Percentiles rank a stretch among this genome's conserved stretches.
Evolutionary conservation across 2,888 invertebrate species (phyloP).

Genomic region (Conops quadrifasciatus): DNA sequence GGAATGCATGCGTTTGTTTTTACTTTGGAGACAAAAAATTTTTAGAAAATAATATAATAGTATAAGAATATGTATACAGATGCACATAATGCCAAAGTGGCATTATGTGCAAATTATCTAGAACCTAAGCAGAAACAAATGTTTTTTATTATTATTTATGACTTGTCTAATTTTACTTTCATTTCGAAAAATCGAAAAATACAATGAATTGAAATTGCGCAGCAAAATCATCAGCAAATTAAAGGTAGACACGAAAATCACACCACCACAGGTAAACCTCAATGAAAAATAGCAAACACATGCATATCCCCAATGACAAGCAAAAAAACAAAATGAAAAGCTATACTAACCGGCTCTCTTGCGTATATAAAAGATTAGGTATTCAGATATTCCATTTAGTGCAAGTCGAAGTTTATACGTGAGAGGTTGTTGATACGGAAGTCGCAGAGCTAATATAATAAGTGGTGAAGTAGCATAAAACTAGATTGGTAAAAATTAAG

Average conservation of each 20-base stretch:
- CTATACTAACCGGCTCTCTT: conserved; percentile 36
- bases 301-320: neutral
- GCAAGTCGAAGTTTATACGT: conserved; percentile 28
- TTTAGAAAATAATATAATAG: too few species aligned
- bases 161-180: neutral
- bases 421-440: neutral
- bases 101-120: too few species aligned
- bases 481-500: conserved; percentile 17
- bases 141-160: neutral
- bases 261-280: too few species aligned
- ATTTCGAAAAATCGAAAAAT: neutral
- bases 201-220: conserved; percentile 34
- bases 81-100: too few species aligned
- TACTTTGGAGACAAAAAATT: too few species aligned
- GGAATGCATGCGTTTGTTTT: too few species aligned
- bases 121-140: neutral
- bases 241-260: conserved; percentile 22
- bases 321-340: conserved; percentile 25
- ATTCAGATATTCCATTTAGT: conserved; percentile 42
- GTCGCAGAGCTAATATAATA: neutral
- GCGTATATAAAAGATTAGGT: conserved; percentile 42
- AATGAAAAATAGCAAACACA: conserved; percentile 20
- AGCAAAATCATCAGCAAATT: conserved; percentile 29
- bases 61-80: too few species aligned
- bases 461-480: neutral